These are phyloP conservation scores for Buathra laborator DNA, from an alignment of 2,888 invertebrate species.

Conservation along the genomic window DNA sequence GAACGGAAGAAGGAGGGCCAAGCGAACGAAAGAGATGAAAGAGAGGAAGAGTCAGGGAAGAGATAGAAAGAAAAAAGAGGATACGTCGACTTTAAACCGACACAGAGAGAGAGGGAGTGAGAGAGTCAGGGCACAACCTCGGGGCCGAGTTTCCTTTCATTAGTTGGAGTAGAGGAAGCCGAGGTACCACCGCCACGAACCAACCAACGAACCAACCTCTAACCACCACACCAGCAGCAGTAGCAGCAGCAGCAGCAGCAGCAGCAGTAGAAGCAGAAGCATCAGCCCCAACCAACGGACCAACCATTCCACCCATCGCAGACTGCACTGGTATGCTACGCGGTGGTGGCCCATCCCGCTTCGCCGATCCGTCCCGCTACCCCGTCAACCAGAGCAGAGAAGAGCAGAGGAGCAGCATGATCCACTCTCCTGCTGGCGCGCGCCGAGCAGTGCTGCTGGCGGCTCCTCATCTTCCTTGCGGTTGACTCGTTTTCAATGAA, in stretches of 20 bases:
- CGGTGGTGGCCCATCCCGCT: conserved; percentile 66
- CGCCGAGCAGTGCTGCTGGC: conserved; percentile 67
- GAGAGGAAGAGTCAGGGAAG: conserved; percentile 49
- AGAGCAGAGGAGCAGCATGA: conserved; percentile 77
- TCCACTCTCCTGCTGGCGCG: conserved; percentile 80
- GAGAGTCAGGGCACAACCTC: conserved; percentile 77
- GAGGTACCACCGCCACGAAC: conserved; percentile 77
- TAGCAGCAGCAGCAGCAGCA: conserved; percentile 23
- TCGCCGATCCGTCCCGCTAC: conserved; percentile 57
- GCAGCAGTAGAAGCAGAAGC: conserved; percentile 35
- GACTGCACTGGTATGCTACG: conserved; percentile 70
- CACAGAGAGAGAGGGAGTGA: conserved; percentile 28
- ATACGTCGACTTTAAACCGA: conserved; percentile 83
- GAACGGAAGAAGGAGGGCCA: conserved; percentile 16
- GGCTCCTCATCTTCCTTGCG: conserved; percentile 84
- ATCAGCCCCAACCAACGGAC: conserved; percentile 74
- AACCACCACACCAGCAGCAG: conserved; percentile 76
- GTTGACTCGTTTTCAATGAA: conserved; percentile 85
- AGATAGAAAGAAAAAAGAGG: conserved; percentile 76
- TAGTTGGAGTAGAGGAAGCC: conserved; percentile 82
- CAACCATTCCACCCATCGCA: conserved; percentile 68
- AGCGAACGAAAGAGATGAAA: conserved; percentile 49
- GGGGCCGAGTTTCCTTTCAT: conserved; percentile 84
- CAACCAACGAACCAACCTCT: conserved; percentile 80
- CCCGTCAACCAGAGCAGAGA: conserved; percentile 60